These are phyloP conservation scores for Macrotrachela quadricornifera DNA, from an alignment of 1,140 invertebrate species.

Conservation along the genomic window DNA sequence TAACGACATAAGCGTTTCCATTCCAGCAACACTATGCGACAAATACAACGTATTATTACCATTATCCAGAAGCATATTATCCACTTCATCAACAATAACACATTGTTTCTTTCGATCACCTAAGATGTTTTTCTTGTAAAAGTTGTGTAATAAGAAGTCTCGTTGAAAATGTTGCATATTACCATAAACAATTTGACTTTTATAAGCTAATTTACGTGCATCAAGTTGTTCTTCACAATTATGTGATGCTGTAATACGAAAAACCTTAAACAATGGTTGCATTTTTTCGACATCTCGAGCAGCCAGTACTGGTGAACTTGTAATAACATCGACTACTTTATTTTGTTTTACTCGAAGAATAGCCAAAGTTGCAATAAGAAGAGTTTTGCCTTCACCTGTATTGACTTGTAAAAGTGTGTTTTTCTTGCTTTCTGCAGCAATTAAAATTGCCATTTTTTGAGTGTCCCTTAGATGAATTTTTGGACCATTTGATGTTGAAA, in stretches of 20 bases:
- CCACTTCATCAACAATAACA: constrained; percentile 12
- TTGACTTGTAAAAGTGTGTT: too few relatives aligned
- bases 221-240: constrained; percentile 3
- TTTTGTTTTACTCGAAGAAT: too few relatives aligned
- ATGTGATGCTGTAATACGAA: background rate
- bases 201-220: background rate
- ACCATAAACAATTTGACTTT: constrained; percentile 9
- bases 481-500: too few relatives aligned
- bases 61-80: constrained; percentile 11
- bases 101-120: background rate
- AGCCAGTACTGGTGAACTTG: background rate
- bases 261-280: too few relatives aligned
- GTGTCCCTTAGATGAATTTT: too few relatives aligned
- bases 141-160: constrained; percentile 9
- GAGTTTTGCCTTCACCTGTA: too few relatives aligned
- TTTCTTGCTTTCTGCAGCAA: too few relatives aligned
- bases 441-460: too few relatives aligned
- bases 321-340: background rate
- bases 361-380: too few relatives aligned
- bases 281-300: background rate
- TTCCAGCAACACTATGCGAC: background rate
- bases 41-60: constrained; percentile 7
- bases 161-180: constrained; percentile 10
- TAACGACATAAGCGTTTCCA: background rate
- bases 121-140: constrained; percentile 8